phyloP scores from a whole-genome alignment of 2,797 vertebrate genomes.

The Rhinogobio ventralis region DNA sequence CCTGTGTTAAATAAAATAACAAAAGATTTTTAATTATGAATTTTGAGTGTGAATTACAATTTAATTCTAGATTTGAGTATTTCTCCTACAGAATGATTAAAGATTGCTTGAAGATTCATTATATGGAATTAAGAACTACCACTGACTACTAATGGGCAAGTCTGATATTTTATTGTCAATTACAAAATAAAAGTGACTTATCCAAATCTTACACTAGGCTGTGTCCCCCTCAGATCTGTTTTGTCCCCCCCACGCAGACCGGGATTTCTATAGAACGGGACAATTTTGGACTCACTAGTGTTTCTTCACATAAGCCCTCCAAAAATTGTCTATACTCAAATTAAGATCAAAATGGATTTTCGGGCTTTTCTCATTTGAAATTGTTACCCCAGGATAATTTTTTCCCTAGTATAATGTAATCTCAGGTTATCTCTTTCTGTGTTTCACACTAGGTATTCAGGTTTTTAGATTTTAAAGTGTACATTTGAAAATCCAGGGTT shows the following conservation, averaged over 20 bases:
- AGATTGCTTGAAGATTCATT: slow-evolving; percentile 36
- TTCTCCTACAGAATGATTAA: slow-evolving; percentile 40
- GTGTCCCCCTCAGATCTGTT: background rate
- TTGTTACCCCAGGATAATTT: too few species aligned
- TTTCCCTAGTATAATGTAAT: too few species aligned
- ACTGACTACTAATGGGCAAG: slow-evolving; percentile 12
- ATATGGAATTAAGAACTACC: slow-evolving; percentile 31
- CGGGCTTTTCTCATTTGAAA: too few species aligned
- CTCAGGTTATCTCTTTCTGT: background rate
- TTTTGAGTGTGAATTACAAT: too few species aligned
- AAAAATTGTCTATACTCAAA: too few species aligned
- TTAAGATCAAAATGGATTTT: too few species aligned
- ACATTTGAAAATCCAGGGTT: background rate
- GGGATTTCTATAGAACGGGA: too few species aligned
- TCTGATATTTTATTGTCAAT: slow-evolving; percentile 35
- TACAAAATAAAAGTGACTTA: slow-evolving; percentile 48
- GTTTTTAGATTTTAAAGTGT: background rate
- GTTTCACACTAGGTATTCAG: background rate
- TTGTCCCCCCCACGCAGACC: background rate
- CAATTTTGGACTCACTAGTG: too few species aligned
- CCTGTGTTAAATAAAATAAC: too few species aligned
- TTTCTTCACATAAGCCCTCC: too few species aligned
- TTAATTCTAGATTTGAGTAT: slow-evolving; percentile 15
- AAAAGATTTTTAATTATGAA: too few species aligned
- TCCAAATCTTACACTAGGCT: slow-evolving; percentile 28